Evolutionary conservation across 2,888 invertebrate genomes (phyloP), one percentile per base, ranked within the genome.

Genomic region (Athetis lepigone): DNA sequence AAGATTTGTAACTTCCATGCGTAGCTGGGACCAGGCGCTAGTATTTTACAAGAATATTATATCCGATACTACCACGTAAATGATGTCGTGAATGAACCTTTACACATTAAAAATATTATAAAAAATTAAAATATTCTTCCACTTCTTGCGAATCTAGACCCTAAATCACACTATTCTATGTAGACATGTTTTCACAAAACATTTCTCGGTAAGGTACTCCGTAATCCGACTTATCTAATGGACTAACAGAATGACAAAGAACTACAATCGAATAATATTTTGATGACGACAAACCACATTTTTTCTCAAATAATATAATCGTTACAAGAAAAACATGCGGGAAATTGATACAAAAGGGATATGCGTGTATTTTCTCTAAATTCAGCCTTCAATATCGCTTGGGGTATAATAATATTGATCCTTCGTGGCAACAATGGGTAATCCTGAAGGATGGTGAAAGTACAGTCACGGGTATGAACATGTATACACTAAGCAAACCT

Each of bases 321-420:
- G 45, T 56, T 52, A 43, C 21, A 57, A 55, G 62, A 55, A 72
- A 60, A 66, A 56, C 43, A 63, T 21, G 21, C 27, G 33, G 33
- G 29, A 60, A 64, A 55, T 67, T 64, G 49, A 70, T 70, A 78
- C 57, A 67, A 75, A 70, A 47, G 57, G 69, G 68, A 77, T 75
- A 72, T 58, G 36, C 25, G 54, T 63, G 62, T 67, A 37, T 39
- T 63, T 63, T 59, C 52, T 70, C 66, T 60, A 75, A 75, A 70
- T 50, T 74, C 43, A 23, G 70, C 39, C 64, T 19, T 57, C 50
- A 60, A 62, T 56, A 59, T 62, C 50, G 37, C 59, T 27, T n/a
- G 56, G 46, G 47, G 40, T 46, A 66, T 50, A 56, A 67, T 74
- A 56, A 59, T 70, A 74, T 74, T 78, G 75, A 76, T 74, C 75